phyloP scores from a whole-genome alignment of 2,113 vertebrate genomes.

The Cephalopterus ornatus region DNA sequence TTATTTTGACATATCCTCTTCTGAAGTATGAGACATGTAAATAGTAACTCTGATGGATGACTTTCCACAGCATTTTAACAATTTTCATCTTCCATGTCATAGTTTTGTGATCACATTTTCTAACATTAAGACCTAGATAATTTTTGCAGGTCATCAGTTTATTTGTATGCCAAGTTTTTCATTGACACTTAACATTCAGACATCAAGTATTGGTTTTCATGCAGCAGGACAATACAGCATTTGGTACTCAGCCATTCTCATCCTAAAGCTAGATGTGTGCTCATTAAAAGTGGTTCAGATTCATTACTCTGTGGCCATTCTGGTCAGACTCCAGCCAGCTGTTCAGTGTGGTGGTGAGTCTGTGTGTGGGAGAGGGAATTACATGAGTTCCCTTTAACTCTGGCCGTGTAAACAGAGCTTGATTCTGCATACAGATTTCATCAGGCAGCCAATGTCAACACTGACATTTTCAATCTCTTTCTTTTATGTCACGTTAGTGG shows the following conservation, averaged over 20 bases:
- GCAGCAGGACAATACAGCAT: background rate
- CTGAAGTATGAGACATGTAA: background rate
- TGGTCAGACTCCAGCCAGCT: background rate
- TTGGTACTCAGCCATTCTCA: background rate
- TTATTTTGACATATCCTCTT: background rate
- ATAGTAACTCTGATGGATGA: background rate
- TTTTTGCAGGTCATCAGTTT: background rate
- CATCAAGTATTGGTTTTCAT: background rate
- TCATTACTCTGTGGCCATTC: background rate
- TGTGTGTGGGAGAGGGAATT: background rate
- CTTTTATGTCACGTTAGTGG: conserved; percentile 55
- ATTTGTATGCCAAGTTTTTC: background rate
- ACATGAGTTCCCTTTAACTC: background rate
- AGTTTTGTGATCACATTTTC: background rate
- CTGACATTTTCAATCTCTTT: conserved; percentile 56
- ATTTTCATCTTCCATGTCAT: background rate
- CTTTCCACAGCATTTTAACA: background rate
- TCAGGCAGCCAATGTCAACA: conserved; percentile 38
- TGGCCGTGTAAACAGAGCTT: conserved; percentile 14
- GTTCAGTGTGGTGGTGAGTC: background rate
- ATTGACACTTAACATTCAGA: background rate
- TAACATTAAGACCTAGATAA: background rate
- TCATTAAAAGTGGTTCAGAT: background rate
- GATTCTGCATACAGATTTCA: conserved; percentile 42
- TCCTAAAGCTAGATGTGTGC: background rate